phyloP scores from a whole-genome alignment of 2,113 vertebrate genomes.

The Alligator sinensis region DNA sequence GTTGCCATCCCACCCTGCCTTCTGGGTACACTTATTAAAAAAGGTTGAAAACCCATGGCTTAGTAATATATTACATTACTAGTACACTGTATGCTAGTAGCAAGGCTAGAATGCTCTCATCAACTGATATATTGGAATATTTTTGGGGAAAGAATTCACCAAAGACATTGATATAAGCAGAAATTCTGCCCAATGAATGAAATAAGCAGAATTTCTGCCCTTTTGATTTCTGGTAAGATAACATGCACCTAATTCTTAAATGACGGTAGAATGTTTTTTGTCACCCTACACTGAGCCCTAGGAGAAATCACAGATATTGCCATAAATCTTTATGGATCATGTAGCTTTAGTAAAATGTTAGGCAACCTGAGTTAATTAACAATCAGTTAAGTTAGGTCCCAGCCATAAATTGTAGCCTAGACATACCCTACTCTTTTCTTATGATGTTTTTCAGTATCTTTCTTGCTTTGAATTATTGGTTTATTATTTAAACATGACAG shows the following conservation, averaged over 20 bases:
- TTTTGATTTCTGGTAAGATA: background rate
- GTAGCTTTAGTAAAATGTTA: background rate
- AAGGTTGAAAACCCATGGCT: too few relatives aligned
- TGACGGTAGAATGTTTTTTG: background rate
- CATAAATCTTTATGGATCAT: background rate
- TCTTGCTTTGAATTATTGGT: background rate
- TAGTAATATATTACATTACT: too few relatives aligned
- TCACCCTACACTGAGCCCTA: background rate
- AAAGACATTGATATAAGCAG: background rate
- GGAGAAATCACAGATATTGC: background rate
- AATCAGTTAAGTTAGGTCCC: background rate
- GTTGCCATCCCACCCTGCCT: too few relatives aligned
- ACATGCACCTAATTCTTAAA: background rate
- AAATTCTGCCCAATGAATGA: background rate
- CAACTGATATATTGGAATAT: too few relatives aligned
- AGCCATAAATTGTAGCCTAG: background rate
- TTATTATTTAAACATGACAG: background rate
- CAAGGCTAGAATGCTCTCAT: too few relatives aligned
- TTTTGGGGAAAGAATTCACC: too few relatives aligned
- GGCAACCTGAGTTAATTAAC: background rate
- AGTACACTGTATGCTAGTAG: too few relatives aligned
- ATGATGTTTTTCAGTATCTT: background rate
- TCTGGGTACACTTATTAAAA: too few relatives aligned
- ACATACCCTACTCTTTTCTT: background rate
- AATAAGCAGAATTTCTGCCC: background rate